Conservation (phyloP, 1,140 invertebrate genomes). For the Gonioctena quinquepunctata region DNA sequence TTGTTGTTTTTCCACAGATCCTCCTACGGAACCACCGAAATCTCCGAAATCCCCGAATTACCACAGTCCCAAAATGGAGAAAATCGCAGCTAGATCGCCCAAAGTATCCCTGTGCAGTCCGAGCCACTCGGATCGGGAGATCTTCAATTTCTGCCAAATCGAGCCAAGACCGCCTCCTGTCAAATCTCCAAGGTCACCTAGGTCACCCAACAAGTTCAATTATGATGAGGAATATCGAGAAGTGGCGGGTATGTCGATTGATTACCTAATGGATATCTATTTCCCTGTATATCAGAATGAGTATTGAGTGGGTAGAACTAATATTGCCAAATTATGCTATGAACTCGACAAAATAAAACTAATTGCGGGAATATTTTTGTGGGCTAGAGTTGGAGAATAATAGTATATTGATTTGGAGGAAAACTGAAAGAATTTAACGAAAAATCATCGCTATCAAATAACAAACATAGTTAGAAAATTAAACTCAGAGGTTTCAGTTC, state of each 20-base stretch:
- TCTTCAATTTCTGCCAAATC: constrained; percentile 37
- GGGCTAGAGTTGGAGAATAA: too few species aligned
- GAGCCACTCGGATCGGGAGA: constrained; percentile 31
- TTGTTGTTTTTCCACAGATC: not conserved
- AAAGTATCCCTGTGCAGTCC: constrained; percentile 37
- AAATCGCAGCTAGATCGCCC: constrained; percentile 32
- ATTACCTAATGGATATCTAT: too few species aligned
- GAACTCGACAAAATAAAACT: too few species aligned
- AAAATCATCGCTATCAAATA: too few species aligned
- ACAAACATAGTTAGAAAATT: too few species aligned
- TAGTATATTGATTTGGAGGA: too few species aligned
- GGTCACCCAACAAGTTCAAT: constrained; percentile 28
- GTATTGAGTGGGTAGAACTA: too few species aligned
- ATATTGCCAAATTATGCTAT: too few species aligned
- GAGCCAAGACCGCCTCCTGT: constrained; percentile 28
- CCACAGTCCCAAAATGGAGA: constrained; percentile 31
- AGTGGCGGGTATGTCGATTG: constrained; percentile 1
- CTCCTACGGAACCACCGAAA: constrained; percentile 26
- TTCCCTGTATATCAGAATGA: too few species aligned
- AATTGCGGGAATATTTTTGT: too few species aligned
- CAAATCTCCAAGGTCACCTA: constrained; percentile 38
- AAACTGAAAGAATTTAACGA: too few species aligned
- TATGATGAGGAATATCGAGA: constrained; percentile 31
- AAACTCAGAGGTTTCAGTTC: too few species aligned
- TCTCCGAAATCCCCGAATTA: constrained; percentile 33